These are phyloP conservation scores for Rhynchotus rufescens DNA, from an alignment of 2,797 vertebrate genomes.

Conservation along the genomic window DNA sequence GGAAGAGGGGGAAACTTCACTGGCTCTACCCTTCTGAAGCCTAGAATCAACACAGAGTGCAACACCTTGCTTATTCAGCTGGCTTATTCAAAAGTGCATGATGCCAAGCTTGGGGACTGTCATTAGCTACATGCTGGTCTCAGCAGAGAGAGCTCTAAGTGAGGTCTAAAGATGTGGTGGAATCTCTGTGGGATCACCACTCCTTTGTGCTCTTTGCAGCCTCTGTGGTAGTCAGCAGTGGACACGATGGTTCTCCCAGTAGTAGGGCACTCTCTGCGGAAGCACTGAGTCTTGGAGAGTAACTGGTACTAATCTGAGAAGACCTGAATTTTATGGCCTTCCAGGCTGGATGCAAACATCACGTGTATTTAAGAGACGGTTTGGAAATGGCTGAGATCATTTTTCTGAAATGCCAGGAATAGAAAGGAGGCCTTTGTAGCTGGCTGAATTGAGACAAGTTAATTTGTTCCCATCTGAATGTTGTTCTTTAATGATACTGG, in stretches of 20 bases:
- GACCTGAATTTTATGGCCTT: background rate
- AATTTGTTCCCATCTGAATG: slow-evolving; percentile 45
- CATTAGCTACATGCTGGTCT: background rate
- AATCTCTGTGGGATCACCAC: background rate
- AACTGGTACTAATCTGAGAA: background rate
- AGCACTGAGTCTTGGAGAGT: accelerated
- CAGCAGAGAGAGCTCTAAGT: background rate
- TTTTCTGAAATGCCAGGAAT: background rate
- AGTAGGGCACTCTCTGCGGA: background rate
- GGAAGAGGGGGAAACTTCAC: background rate
- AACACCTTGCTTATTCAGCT: background rate
- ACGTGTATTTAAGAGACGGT: background rate
- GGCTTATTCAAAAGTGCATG: background rate
- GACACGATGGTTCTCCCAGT: no score
- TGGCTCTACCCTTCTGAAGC: no score
- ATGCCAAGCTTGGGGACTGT: background rate
- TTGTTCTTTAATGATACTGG: slow-evolving; percentile 51
- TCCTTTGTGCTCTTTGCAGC: background rate
- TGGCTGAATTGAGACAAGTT: slow-evolving; percentile 23
- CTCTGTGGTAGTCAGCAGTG: background rate
- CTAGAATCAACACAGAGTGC: background rate
- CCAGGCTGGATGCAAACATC: background rate
- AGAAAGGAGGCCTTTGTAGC: slow-evolving; percentile 7
- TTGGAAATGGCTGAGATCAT: background rate
- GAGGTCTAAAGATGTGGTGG: background rate